Evolutionary conservation across 2,888 invertebrate species (phyloP).

Genomic region (Argyresthia albistria): DNA sequence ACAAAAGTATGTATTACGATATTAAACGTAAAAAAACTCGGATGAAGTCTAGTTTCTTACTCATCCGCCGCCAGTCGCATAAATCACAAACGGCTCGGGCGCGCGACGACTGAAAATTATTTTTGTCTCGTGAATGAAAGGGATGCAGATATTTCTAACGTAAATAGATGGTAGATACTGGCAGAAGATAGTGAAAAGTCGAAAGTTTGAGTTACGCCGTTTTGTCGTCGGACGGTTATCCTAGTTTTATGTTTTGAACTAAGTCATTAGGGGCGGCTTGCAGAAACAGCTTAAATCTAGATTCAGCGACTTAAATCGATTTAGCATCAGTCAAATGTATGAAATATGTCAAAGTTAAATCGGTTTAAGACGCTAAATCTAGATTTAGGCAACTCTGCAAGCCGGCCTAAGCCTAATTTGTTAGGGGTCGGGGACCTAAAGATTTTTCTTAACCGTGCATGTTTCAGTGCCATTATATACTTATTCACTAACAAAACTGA

Average conservation of each 20-base stretch:
- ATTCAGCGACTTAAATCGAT: no score
- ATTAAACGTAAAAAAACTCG: neutral
- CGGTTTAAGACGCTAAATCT: no score
- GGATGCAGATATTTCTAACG: neutral
- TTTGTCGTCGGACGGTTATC: conserved; percentile 19
- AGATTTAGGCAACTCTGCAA: no score
- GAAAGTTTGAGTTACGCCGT: neutral
- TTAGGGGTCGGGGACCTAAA: no score
- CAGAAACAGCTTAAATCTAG: no score
- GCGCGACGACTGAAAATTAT: neutral
- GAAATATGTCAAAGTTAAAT: no score
- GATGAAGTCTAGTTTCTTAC: neutral
- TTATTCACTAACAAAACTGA: no score
- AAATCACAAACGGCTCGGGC: neutral
- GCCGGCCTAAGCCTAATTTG: no score
- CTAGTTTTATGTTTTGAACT: neutral
- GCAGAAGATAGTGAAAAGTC: neutral
- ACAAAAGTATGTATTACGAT: neutral
- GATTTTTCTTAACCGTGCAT: no score
- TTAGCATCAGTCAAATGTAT: no score
- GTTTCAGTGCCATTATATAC: no score
- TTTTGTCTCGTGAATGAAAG: neutral
- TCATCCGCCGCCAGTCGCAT: neutral
- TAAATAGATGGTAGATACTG: neutral
- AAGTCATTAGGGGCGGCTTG: no score